Conservation (phyloP, 2,888 invertebrate species). For the Criorhina ranunculi region DNA sequence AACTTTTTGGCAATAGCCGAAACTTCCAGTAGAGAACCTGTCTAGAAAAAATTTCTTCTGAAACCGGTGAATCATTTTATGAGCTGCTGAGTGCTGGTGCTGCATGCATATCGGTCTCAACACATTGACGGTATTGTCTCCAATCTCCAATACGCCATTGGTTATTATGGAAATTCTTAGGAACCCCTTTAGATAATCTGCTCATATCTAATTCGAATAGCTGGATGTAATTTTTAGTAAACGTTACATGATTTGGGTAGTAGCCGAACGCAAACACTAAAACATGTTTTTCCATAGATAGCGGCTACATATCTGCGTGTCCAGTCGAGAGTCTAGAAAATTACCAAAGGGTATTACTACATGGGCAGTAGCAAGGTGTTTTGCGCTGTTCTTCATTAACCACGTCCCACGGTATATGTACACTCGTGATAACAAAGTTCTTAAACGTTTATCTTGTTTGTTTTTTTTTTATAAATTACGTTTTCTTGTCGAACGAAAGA, state of each 20-base stretch:
- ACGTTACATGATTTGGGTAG: constrained; percentile 9
- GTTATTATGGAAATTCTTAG: constrained; percentile 32
- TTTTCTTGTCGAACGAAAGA: constrained; percentile 38
- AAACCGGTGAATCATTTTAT: constrained; percentile 73
- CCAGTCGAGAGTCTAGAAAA: constrained; percentile 12
- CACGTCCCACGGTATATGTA: constrained; percentile 19
- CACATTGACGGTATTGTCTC: constrained; percentile 35
- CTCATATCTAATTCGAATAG: constrained; percentile 44
- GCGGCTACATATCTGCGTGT: background rate
- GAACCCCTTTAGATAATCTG: constrained; percentile 33
- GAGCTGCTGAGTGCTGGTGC: constrained; percentile 23
- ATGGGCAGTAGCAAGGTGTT: constrained; percentile 56
- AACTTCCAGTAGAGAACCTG: constrained; percentile 15
- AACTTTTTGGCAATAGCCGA: constrained; percentile 13
- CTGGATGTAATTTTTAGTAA: constrained; percentile 12
- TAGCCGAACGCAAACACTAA: background rate
- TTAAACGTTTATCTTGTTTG: constrained; percentile 61
- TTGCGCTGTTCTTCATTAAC: background rate
- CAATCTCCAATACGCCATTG: constrained; percentile 50
- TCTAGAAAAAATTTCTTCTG: constrained; percentile 12
- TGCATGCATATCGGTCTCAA: constrained; percentile 56
- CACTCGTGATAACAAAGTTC: constrained; percentile 72
- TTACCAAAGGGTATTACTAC: constrained; percentile 34
- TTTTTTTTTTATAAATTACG: constrained; percentile 40
- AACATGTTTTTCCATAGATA: constrained; percentile 22